Conservation (phyloP, 1,140 invertebrate genomes). For the Pseudomyrmex dendroicus region DNA sequence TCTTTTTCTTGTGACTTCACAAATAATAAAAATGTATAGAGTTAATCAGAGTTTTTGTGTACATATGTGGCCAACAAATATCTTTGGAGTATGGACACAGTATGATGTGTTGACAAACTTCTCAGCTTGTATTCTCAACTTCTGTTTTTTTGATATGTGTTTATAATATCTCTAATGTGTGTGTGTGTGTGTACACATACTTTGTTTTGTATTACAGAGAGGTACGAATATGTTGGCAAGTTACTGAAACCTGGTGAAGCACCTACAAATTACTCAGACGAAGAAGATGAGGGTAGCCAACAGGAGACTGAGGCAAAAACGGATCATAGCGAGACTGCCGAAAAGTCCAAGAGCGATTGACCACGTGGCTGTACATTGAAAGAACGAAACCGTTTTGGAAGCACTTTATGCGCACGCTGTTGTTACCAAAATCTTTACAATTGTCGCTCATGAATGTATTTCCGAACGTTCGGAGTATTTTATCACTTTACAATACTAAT, state of each 20-base stretch:
- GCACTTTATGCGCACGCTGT: constrained; percentile 76
- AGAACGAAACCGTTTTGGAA: constrained; percentile 71
- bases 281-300: constrained; percentile 90
- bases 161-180: neutral
- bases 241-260: constrained; percentile 96
- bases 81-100: no score
- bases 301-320: constrained; percentile 80
- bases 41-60: neutral
- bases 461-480: constrained; percentile 72
- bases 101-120: no score
- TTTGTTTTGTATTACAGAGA: constrained; percentile 89
- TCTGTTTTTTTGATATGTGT: neutral
- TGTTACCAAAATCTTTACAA: constrained; percentile 73
- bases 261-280: constrained; percentile 96
- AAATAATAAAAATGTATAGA: neutral
- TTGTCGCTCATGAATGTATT: constrained; percentile 72
- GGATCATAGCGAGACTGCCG: constrained; percentile 77
- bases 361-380: constrained; percentile 66
- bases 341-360: constrained; percentile 83
- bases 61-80: neutral
- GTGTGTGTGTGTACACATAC: neutral
- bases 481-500: constrained; percentile 71
- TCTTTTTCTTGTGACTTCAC: neutral
- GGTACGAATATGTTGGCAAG: constrained; percentile 96
- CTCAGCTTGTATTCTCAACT: no score